A percentile compares a stretch with the other conserved stretches of the same genome.
These are phyloP conservation scores for Cervus canadensis DNA, from an alignment of 2,113 vertebrate genomes.

Conservation along the genomic window DNA sequence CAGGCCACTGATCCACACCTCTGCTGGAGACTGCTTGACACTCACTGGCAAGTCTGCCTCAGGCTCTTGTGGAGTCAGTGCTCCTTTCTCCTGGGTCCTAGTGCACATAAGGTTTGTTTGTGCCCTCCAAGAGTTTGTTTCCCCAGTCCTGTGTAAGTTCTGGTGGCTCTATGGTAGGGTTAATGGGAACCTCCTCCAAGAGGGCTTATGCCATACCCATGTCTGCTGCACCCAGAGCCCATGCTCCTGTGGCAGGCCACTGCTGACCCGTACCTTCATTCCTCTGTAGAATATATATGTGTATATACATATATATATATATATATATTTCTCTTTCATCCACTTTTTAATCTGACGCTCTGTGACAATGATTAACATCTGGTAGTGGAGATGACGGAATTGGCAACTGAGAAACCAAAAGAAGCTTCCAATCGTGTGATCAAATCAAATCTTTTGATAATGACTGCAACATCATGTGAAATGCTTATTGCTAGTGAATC, in stretches of 20 bases:
- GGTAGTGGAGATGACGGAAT: constrained; percentile 52
- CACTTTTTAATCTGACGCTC: constrained; percentile 31
- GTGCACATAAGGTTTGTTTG: background rate
- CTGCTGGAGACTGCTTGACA: background rate
- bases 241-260: no score
- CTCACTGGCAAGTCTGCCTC: background rate
- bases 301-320: background rate
- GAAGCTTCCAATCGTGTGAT: constrained; percentile 14
- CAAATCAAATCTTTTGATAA: constrained; percentile 69
- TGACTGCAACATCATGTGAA: constrained; percentile 50
- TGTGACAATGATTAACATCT: constrained; percentile 62
- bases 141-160: background rate
- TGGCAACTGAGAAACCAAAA: constrained; percentile 59
- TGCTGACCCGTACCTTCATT: no score
- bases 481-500: constrained; percentile 57
- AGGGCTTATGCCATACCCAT: no score
- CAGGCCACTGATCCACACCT: background rate
- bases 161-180: background rate
- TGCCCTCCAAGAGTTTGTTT: background rate
- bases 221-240: no score
- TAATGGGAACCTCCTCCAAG: no score
- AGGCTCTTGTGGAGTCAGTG: background rate
- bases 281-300: no score
- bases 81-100: background rate
- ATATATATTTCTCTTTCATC: background rate